Evolutionary conservation across 2,888 invertebrate species (phyloP).

Genomic region (Zygaena filipendulae): DNA sequence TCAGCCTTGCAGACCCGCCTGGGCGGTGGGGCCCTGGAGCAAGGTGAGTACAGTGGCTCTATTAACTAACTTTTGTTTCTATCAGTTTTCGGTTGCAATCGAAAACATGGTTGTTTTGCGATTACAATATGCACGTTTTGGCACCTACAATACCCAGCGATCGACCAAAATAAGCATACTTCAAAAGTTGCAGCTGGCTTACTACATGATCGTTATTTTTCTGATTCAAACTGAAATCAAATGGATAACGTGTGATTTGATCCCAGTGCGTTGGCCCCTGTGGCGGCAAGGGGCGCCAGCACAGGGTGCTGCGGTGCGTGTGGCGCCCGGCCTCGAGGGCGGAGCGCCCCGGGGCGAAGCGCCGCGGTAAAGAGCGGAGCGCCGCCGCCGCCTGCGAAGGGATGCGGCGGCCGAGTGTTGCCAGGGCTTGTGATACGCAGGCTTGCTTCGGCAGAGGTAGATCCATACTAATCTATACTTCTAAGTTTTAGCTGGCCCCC

Average conservation of each 20-base stretch:
- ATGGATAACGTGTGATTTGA: not conserved
- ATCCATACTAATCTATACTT: slow-evolving; percentile 2
- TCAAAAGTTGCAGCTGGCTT: no score
- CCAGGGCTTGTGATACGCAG: slow-evolving; percentile 79
- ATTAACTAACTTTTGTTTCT: no score
- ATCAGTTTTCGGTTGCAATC: no score
- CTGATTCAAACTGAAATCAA: no score
- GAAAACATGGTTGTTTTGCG: no score
- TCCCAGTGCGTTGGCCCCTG: slow-evolving; percentile 86
- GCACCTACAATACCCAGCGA: no score
- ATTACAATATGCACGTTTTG: no score
- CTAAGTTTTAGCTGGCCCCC: slow-evolving; percentile 2
- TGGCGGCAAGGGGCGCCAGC: slow-evolving; percentile 82
- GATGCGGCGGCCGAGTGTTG: slow-evolving; percentile 79
- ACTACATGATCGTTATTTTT: not conserved
- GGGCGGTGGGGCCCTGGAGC: slow-evolving; percentile 94
- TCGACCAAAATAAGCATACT: no score
- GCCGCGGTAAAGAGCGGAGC: slow-evolving; percentile 73
- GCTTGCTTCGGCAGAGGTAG: slow-evolving; percentile 62
- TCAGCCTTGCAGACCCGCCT: slow-evolving; percentile 88
- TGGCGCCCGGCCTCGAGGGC: slow-evolving; percentile 84
- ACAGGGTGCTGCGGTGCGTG: slow-evolving; percentile 90
- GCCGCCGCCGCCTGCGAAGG: slow-evolving; percentile 90
- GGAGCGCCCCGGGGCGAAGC: slow-evolving; percentile 79
- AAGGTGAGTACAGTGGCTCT: no score